Conservation (phyloP, 2,797 vertebrate genomes). For the Bradypodion pumilum region DNA sequence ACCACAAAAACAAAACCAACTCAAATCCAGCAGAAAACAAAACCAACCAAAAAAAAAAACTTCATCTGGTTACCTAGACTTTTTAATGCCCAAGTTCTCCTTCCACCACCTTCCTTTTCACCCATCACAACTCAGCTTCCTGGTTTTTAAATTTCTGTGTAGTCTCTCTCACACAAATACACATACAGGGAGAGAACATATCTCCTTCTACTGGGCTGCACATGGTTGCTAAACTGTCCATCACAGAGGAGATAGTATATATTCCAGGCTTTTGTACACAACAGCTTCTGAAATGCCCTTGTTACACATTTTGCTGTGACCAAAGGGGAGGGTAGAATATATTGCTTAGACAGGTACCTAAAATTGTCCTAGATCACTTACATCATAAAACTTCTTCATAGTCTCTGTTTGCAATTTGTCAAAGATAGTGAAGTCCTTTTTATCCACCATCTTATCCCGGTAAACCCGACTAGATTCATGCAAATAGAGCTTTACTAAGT, state of each 20-base stretch:
- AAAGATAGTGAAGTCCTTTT: slow-evolving; percentile 83
- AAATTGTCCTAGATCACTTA: slow-evolving; percentile 66
- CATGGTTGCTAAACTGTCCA: neutral
- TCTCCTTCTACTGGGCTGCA: no score
- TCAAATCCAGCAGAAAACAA: neutral
- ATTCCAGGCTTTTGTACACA: neutral
- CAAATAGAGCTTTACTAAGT: slow-evolving; percentile 90
- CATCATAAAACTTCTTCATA: slow-evolving; percentile 87
- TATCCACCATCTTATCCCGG: slow-evolving; percentile 91
- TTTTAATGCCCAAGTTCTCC: neutral
- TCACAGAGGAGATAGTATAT: neutral
- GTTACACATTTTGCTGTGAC: neutral
- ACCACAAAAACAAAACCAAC: neutral
- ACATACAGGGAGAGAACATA: neutral
- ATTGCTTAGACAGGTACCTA: neutral
- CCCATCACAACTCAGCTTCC: neutral
- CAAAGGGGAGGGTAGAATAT: neutral
- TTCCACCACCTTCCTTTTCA: neutral
- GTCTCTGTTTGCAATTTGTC: slow-evolving; percentile 89
- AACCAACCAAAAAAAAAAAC: neutral
- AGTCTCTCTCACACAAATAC: neutral
- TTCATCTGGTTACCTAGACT: neutral
- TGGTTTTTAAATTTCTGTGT: neutral
- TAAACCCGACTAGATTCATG: slow-evolving; percentile 93
- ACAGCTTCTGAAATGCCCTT: neutral